These are phyloP conservation scores for Drosophila seclusa DNA, from an alignment of 2,888 invertebrate genomes.

Conservation along the genomic window DNA sequence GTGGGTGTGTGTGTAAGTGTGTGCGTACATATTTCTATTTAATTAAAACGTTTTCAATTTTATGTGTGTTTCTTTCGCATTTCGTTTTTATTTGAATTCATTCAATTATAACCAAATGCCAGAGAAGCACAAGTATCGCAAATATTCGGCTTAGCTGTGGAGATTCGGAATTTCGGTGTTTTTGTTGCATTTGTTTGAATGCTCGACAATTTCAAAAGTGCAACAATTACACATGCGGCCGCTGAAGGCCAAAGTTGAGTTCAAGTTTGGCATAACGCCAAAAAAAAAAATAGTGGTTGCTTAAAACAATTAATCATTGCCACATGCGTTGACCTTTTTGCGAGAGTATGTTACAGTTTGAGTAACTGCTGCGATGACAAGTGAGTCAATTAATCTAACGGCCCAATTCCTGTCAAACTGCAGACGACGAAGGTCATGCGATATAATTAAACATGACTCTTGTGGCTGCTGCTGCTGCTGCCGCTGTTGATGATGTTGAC, in stretches of 20 bases:
- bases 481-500: constrained; percentile 10
- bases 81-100: constrained; percentile 33
- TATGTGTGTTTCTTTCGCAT: constrained; percentile 30
- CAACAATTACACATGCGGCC: constrained; percentile 35
- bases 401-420: constrained; percentile 64
- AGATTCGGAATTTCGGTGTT: neutral
- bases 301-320: constrained; percentile 66
- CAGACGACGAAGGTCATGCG: constrained; percentile 62
- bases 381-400: constrained; percentile 76
- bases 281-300: neutral
- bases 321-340: constrained; percentile 57
- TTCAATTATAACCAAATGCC: constrained; percentile 41
- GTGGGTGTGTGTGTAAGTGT: constrained; percentile 4
- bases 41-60: constrained; percentile 64
- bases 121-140: constrained; percentile 16
- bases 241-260: constrained; percentile 56
- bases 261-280: constrained; percentile 39
- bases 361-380: constrained; percentile 52
- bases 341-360: constrained; percentile 8
- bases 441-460: constrained; percentile 56
- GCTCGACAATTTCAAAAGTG: constrained; percentile 41
- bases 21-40: constrained; percentile 54
- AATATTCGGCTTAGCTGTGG: constrained; percentile 40
- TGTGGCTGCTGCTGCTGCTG: constrained; percentile 34
- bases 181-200: constrained; percentile 9